These are phyloP conservation scores for Acanthoscelides obtectus DNA, from an alignment of 2,888 invertebrate genomes.

Conservation along the genomic window DNA sequence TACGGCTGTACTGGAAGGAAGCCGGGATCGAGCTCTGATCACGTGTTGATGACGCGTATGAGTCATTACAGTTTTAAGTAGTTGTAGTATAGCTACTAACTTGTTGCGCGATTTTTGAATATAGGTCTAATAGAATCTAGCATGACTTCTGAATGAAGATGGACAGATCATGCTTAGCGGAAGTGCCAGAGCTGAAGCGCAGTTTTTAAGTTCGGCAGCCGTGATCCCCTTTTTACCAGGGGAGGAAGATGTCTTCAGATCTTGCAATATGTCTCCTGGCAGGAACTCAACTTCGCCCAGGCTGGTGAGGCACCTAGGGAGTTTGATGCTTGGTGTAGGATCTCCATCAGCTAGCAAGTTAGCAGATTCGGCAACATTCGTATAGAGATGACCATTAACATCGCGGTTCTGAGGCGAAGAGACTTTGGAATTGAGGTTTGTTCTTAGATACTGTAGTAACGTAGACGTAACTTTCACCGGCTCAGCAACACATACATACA, in stretches of 20 bases:
- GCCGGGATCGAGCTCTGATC: too few species aligned
- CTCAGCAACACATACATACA: too few species aligned
- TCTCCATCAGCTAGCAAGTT: too few species aligned
- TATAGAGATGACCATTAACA: not conserved
- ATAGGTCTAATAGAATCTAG: too few species aligned
- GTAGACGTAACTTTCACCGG: too few species aligned
- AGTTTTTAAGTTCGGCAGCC: not conserved
- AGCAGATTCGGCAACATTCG: not conserved
- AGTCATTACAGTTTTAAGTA: too few species aligned
- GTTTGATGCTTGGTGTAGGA: not conserved
- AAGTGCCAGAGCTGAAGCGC: not conserved
- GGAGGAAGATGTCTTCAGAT: not conserved
- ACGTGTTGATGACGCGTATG: too few species aligned
- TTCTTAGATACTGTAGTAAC: not conserved
- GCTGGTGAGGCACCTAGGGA: not conserved
- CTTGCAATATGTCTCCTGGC: not conserved
- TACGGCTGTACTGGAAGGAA: too few species aligned
- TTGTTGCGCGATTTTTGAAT: too few species aligned
- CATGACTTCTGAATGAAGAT: not conserved
- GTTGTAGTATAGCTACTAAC: too few species aligned
- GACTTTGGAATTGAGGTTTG: not conserved
- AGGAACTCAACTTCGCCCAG: not conserved
- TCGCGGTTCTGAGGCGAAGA: not conserved
- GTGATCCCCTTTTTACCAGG: not conserved
- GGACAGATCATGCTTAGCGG: not conserved